Conservation (phyloP, 2,797 vertebrate species). For the Tolypeutes matacus region DNA sequence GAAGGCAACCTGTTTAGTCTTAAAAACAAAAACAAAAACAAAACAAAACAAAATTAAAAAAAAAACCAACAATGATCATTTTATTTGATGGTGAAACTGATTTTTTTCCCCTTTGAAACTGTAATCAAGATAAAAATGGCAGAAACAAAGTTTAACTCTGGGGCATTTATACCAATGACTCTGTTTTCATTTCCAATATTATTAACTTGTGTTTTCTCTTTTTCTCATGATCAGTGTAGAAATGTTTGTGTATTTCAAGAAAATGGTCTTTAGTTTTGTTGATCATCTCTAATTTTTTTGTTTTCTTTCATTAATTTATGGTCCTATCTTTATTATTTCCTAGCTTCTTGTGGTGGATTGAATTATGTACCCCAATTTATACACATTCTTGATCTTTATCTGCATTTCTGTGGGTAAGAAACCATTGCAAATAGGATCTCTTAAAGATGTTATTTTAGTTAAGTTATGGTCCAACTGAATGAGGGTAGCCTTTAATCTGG, state of each 20-base stretch:
- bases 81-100: background rate
- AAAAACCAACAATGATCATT: slow-evolving; percentile 3
- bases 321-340: background rate
- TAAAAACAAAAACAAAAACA: background rate
- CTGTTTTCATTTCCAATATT: background rate
- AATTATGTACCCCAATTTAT: too few relatives aligned
- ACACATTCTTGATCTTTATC: too few relatives aligned
- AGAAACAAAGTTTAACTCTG: background rate
- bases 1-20: background rate
- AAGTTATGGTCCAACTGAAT: too few relatives aligned
- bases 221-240: background rate
- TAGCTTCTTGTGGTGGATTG: background rate
- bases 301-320: slow-evolving; percentile 49
- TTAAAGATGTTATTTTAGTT: too few relatives aligned
- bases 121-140: background rate
- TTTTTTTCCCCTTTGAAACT: background rate
- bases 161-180: background rate
- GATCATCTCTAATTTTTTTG: slow-evolving; percentile 14
- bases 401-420: too few relatives aligned
- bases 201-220: background rate
- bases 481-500: too few relatives aligned
- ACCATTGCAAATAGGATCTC: too few relatives aligned
- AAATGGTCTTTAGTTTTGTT: background rate
- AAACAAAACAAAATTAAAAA: background rate
- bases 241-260: slow-evolving; percentile 17